These are phyloP conservation scores for Cantharis flavilabris DNA, from an alignment of 2,888 invertebrate genomes.

Conservation along the genomic window DNA sequence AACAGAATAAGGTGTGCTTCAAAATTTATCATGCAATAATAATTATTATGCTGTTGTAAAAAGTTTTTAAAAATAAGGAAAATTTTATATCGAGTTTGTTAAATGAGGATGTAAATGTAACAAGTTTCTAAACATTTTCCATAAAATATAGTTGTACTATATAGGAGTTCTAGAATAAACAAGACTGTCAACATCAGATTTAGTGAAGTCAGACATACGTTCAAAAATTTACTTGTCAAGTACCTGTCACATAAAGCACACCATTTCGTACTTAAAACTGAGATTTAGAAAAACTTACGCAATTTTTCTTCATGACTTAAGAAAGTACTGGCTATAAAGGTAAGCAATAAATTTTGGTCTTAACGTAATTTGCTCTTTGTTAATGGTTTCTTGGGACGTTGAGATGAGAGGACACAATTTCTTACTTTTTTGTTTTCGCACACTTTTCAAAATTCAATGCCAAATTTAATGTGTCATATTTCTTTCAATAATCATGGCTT, in stretches of 20 bases:
- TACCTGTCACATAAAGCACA: neutral
- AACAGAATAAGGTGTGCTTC: neutral
- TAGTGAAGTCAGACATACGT: neutral
- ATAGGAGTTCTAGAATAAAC: neutral
- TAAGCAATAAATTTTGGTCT: slow-evolving; percentile 30
- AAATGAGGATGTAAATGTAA: neutral
- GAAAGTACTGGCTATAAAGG: slow-evolving; percentile 3
- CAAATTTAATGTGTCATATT: slow-evolving; percentile 8
- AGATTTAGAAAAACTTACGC: slow-evolving; percentile 8
- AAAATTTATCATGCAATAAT: neutral
- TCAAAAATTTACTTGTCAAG: neutral
- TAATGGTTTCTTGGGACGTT: slow-evolving; percentile 23
- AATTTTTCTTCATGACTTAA: slow-evolving; percentile 12
- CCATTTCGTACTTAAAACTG: neutral
- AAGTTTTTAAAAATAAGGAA: neutral
- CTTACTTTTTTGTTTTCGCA: slow-evolving; percentile 3
- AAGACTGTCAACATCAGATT: neutral
- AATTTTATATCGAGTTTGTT: neutral
- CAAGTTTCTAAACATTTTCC: neutral
- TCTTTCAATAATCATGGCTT: neutral
- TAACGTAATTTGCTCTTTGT: slow-evolving; percentile 39
- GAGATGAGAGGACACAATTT: slow-evolving; percentile 13
- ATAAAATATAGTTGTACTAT: neutral
- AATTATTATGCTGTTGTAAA: neutral
- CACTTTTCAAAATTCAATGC: slow-evolving; percentile 3